phyloP scores from a whole-genome alignment of 2,888 invertebrate genomes.

The Strigamia crassipes region DNA sequence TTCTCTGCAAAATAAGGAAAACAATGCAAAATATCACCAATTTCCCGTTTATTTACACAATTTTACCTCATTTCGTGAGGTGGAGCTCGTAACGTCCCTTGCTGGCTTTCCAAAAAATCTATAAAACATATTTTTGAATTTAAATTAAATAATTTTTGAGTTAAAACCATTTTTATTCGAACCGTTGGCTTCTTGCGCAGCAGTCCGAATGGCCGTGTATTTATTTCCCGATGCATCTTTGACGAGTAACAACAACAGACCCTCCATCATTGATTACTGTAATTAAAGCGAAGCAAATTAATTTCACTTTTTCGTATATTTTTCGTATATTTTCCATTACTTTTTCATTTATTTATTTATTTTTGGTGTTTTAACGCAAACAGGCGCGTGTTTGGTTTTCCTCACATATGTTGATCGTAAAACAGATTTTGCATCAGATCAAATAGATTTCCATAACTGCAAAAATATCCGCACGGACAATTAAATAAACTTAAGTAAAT shows the following conservation, averaged over 20 bases:
- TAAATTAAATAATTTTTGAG: background rate
- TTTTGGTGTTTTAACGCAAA: too few species aligned
- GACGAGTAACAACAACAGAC: constrained; percentile 79
- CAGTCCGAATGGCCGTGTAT: constrained; percentile 73
- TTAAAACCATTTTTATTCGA: constrained; percentile 51
- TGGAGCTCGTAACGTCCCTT: constrained; percentile 73
- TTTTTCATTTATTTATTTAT: too few species aligned
- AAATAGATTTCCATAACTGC: too few species aligned
- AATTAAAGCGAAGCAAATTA: too few species aligned
- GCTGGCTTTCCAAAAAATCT: constrained; percentile 82
- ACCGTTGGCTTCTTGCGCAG: constrained; percentile 88
- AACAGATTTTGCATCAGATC: too few species aligned
- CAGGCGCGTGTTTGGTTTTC: too few species aligned
- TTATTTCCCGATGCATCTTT: constrained; percentile 84
- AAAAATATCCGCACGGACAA: too few species aligned
- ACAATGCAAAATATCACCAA: background rate
- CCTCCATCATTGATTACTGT: constrained; percentile 70
- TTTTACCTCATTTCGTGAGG: constrained; percentile 74
- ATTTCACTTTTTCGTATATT: too few species aligned
- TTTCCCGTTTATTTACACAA: background rate
- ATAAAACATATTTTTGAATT: constrained; percentile 50
- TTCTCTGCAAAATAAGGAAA: constrained; percentile 60
- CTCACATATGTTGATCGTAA: too few species aligned
- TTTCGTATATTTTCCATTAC: too few species aligned
- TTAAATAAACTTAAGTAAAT: too few species aligned